Conservation (phyloP, 2,797 vertebrate genomes). For the Enteromius radiatus region DNA sequence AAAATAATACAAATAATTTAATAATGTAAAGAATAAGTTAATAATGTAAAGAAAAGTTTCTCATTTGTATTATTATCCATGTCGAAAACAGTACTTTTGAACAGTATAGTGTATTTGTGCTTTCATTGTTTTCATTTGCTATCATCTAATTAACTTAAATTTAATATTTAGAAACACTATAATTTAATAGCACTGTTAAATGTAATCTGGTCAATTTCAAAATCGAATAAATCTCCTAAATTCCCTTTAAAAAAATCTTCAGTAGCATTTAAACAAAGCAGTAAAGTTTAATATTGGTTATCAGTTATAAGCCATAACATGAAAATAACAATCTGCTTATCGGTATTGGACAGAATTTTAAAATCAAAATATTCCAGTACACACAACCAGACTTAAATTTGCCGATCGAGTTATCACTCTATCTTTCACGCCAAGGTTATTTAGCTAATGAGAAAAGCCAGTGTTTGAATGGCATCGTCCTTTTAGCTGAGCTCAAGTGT, state of each 20-base stretch:
- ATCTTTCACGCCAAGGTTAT: constrained; percentile 36
- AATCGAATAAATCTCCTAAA: neutral
- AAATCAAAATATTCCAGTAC: constrained; percentile 45
- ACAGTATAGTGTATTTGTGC: neutral
- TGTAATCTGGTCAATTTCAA: neutral
- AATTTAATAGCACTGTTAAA: neutral
- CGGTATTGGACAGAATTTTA: neutral
- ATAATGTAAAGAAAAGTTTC: too few species aligned
- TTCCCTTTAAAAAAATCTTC: neutral
- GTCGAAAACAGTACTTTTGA: neutral
- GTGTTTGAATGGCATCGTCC: constrained; percentile 70
- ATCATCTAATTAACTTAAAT: neutral
- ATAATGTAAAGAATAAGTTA: too few species aligned
- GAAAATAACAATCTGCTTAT: neutral
- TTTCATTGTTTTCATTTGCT: neutral
- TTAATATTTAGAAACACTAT: neutral
- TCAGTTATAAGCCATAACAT: neutral
- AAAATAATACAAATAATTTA: too few species aligned
- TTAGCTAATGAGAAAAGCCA: constrained; percentile 61
- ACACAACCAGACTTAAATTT: constrained; percentile 58
- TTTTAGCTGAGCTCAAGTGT: constrained; percentile 72
- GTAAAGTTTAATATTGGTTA: neutral
- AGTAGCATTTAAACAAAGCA: neutral
- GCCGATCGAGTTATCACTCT: constrained; percentile 38
- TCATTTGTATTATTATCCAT: neutral